These are phyloP conservation scores for Amphilophus citrinellus DNA, from an alignment of 2,113 vertebrate genomes.

Conservation along the genomic window DNA sequence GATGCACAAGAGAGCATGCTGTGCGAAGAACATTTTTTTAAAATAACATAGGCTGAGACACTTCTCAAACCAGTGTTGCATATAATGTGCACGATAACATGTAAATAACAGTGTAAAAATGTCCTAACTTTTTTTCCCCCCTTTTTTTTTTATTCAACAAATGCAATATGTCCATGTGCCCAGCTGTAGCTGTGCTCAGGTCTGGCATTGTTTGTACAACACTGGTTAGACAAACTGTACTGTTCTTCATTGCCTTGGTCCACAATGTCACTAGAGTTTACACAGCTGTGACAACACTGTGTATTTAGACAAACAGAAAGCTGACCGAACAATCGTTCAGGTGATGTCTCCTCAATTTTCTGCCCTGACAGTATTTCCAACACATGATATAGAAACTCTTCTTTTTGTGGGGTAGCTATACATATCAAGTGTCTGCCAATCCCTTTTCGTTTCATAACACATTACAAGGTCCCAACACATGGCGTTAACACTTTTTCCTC, in stretches of 20 bases:
- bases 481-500: conserved; percentile 12
- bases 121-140: rapidly evolving
- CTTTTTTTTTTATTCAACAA: not conserved
- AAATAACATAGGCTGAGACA: not conserved
- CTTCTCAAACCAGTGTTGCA: not conserved
- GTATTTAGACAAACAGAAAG: conserved; percentile 28
- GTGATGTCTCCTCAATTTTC: not conserved
- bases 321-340: conserved; percentile 38
- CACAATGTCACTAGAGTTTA: conserved; percentile 39
- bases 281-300: conserved; percentile 48
- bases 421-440: conserved; percentile 21
- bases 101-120: not conserved
- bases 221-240: not conserved
- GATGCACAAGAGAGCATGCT: not conserved
- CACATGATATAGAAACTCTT: not conserved
- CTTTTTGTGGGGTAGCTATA: conserved; percentile 1
- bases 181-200: conserved; percentile 9
- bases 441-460: conserved; percentile 24
- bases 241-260: conserved; percentile 6
- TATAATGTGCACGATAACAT: not conserved
- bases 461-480: conserved; percentile 1
- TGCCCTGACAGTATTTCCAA: not conserved
- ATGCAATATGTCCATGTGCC: not conserved
- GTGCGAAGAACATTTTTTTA: not conserved
- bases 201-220: conserved; percentile 17